Evolutionary conservation across 2,113 vertebrate species (phyloP), one percentile per base, ranked within the genome.

Genomic region (Podilymbus podiceps): DNA sequence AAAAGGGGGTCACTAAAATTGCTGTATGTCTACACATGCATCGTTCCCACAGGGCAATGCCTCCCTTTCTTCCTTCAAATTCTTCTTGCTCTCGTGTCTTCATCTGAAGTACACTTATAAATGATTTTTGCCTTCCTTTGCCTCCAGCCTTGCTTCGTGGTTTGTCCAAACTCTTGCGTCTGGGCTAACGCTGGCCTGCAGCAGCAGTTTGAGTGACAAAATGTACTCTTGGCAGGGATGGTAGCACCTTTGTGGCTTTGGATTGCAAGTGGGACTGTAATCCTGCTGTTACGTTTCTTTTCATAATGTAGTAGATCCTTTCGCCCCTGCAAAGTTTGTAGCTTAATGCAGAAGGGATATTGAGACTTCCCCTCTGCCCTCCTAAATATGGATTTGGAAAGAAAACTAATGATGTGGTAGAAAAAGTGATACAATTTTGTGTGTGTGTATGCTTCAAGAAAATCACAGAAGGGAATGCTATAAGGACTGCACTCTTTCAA

Each of bases 21-120:
- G 53, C 49, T 88, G 18, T 72, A 33, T 81, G 46, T 40, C 12
- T 69, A 42, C 27, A 11, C 8, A 6, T 8, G 20, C 40, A 49
- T 33, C 0, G 0, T 49, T 91, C n/a, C 68, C 31, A 17, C 22
- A 27, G 64, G 49, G 49, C 23, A 28, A 4, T 27, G 33, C 6
- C 8, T 44, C 47, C 44, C 4, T 59, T 85, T 78, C 50, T 87
- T 66, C 42, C 50, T 85, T 71, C 31, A 25, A 33, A 52, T 55
- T 59, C 52, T 44, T 77, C 68, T 78, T 44, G 47, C 49, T 85
- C 23, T 33, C 8, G 1, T 53, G 16, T 60, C 38, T 86, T 46
- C 90, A 59, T 15, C 35, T 77, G 49, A 49, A 76, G 60, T 49
- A 44, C 64, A 12, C 47, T 69, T 80, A 49, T 3, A 30, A 76